These are phyloP conservation scores for Borostomias antarcticus DNA, from an alignment of 2,797 vertebrate genomes.

Conservation along the genomic window DNA sequence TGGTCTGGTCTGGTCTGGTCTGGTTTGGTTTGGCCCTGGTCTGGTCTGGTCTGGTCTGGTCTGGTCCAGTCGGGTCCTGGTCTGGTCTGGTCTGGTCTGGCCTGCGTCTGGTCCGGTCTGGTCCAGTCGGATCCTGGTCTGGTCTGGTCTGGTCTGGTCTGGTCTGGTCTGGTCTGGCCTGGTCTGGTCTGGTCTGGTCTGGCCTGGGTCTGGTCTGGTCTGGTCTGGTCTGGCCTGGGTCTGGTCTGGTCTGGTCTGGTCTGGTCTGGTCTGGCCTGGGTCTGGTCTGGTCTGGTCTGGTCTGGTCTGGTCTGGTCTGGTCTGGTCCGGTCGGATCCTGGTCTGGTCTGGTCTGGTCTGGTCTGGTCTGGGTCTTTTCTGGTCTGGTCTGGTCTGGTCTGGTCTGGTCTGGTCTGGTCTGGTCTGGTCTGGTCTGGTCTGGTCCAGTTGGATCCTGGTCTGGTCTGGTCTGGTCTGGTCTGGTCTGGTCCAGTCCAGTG, in stretches of 20 bases:
- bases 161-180: slow-evolving; percentile 45
- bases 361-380: slow-evolving; percentile 49
- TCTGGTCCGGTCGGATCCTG: slow-evolving; percentile 40
- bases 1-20: too few species aligned
- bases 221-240: slow-evolving; percentile 46
- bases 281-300: too few species aligned
- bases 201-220: slow-evolving; percentile 58
- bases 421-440: slow-evolving; percentile 51
- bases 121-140: slow-evolving; percentile 42
- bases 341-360: slow-evolving; percentile 49
- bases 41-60: slow-evolving; percentile 50
- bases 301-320: slow-evolving; percentile 55
- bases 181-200: slow-evolving; percentile 44
- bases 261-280: slow-evolving; percentile 31
- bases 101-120: slow-evolving; percentile 38
- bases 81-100: slow-evolving; percentile 43
- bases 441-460: slow-evolving; percentile 49
- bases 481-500: slow-evolving; percentile 39
- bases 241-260: slow-evolving; percentile 37
- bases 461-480: slow-evolving; percentile 52
- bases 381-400: slow-evolving; percentile 44
- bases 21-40: too few species aligned
- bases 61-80: slow-evolving; percentile 50
- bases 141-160: slow-evolving; percentile 48
- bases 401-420: too few species aligned